These are phyloP conservation scores for Odontamblyopus rebecca DNA, from an alignment of 2,797 vertebrate species.

Conservation along the genomic window DNA sequence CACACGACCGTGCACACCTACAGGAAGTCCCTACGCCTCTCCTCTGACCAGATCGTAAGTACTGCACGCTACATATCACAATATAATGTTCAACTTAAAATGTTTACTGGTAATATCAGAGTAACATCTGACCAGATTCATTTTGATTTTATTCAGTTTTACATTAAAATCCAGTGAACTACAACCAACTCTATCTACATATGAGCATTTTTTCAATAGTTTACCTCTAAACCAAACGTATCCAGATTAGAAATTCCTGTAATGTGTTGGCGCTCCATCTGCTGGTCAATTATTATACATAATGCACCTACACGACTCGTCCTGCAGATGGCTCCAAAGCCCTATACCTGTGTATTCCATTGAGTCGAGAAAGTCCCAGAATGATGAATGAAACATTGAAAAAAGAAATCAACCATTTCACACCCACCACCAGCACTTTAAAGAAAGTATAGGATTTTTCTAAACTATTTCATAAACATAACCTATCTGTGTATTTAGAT, in stretches of 20 bases:
- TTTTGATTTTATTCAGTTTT: too few relatives aligned
- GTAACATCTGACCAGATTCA: too few relatives aligned
- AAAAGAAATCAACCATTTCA: neutral
- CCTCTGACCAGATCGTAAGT: conserved; percentile 95
- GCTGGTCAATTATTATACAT: conserved; percentile 30
- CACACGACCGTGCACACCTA: conserved; percentile 80
- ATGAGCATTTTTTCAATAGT: neutral
- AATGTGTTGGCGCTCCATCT: conserved; percentile 61
- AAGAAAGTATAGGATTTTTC: neutral
- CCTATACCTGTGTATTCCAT: conserved; percentile 9
- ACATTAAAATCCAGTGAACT: neutral
- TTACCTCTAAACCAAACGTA: neutral
- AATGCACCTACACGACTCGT: conserved; percentile 4
- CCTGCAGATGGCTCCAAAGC: conserved; percentile 61
- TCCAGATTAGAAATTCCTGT: conserved; percentile 13
- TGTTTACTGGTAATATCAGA: too few relatives aligned
- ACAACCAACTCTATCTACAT: neutral
- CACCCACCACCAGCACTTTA: neutral
- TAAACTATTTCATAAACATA: neutral
- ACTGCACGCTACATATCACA: neutral
- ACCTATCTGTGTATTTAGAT: too few relatives aligned
- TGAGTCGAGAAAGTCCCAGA: conserved; percentile 8
- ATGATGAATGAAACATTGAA: conserved; percentile 4
- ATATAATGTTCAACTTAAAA: neutral
- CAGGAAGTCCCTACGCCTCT: conserved; percentile 94